Evolutionary conservation across 2,113 vertebrate species (phyloP).

Genomic region (Toxostoma redivivum): DNA sequence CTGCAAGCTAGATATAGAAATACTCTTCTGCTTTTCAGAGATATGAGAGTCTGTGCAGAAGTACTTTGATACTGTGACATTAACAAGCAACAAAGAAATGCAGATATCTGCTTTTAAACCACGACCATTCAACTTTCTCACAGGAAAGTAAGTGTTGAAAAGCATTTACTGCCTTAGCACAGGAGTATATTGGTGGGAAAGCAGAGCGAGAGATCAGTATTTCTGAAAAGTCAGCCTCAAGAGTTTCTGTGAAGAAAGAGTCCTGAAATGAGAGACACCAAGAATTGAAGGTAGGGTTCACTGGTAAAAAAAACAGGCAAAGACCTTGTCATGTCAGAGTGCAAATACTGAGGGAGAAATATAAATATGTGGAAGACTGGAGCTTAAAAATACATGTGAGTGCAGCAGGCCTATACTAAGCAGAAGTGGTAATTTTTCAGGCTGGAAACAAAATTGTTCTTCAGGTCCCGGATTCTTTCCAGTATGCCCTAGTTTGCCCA

Average conservation of each 20-base stretch:
- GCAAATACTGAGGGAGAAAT: neutral
- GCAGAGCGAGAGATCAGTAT: neutral
- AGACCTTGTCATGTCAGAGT: neutral
- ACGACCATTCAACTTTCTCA: neutral
- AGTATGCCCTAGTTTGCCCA: neutral
- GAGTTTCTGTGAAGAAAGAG: neutral
- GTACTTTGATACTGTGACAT: neutral
- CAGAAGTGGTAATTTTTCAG: neutral
- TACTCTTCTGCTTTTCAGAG: neutral
- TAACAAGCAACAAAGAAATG: conserved; percentile 28
- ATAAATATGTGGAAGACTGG: neutral
- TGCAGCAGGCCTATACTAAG: neutral
- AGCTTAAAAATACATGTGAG: neutral
- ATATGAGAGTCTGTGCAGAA: neutral
- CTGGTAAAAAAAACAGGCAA: neutral
- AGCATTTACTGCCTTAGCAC: neutral
- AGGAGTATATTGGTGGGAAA: neutral
- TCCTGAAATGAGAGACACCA: neutral
- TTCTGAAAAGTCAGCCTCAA: neutral
- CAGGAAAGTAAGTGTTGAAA: neutral
- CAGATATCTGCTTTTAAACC: neutral
- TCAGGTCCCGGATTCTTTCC: neutral
- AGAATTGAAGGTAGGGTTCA: neutral
- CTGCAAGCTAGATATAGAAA: neutral
- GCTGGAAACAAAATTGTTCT: neutral